Evolutionary conservation across 2,797 vertebrate genomes (phyloP).

Genomic region (Kryptolebias ocellatus): DNA sequence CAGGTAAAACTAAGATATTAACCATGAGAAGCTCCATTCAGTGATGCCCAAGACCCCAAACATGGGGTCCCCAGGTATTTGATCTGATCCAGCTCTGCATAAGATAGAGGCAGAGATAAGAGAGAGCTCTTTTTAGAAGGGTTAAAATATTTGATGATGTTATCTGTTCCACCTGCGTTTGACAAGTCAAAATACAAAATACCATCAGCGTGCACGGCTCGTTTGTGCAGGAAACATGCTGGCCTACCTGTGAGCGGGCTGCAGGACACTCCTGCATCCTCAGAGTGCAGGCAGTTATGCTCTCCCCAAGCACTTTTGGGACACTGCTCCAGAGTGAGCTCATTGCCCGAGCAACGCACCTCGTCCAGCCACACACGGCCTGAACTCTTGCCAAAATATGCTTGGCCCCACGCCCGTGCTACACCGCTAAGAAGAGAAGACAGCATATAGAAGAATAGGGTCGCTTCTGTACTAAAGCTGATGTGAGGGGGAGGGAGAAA

Average conservation of each 20-base stretch:
- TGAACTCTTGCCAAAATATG: constrained; percentile 90
- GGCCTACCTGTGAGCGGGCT: constrained; percentile 86
- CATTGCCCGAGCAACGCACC: constrained; percentile 93
- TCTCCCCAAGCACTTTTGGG: constrained; percentile 89
- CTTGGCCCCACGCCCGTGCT: constrained; percentile 89
- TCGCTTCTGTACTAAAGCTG: constrained; percentile 7
- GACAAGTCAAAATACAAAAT: constrained; percentile 1
- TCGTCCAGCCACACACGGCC: constrained; percentile 91
- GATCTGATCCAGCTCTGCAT: no score
- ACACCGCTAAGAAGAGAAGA: constrained; percentile 81
- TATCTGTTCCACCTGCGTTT: not conserved
- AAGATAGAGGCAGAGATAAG: not conserved
- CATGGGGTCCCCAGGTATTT: no score
- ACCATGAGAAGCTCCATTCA: no score
- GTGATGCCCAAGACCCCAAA: not conserved
- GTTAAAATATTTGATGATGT: not conserved
- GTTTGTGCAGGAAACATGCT: not conserved
- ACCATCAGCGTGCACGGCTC: not conserved
- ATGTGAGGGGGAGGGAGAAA: constrained; percentile 13
- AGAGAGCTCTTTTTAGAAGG: not conserved
- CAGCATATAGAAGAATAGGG: constrained; percentile 4
- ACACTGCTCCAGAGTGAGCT: constrained; percentile 94
- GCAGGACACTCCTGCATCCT: constrained; percentile 96
- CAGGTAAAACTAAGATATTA: no score
- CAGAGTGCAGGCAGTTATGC: constrained; percentile 93